Evolutionary conservation across 2,888 invertebrate species (phyloP), one percentile per base, ranked within the genome.

Genomic region (Electrophaes corylata): DNA sequence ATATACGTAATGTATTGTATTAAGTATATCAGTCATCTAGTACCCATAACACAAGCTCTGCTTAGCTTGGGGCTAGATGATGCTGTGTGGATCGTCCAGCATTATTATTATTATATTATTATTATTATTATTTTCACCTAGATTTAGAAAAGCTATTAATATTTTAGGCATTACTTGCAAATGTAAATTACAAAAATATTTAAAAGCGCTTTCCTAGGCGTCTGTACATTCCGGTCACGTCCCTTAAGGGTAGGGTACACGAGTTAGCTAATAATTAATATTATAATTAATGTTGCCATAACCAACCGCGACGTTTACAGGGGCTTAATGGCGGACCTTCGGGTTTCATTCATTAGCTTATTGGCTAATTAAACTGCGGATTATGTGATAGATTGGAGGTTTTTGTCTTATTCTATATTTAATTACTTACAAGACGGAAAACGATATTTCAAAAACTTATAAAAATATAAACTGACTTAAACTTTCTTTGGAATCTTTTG

Each of bases 251-350:
- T 76, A 70, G 76, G 79, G 68, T 70, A 79, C 85, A 81, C 78
- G 83, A 87, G 84, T 88, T 87, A 86, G 83, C 87, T 88, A 88
- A 89, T 91, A 90, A 90, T 90, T 90, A 89, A 91, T 90, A 89
- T 91, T 88, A 84, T 88, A 89, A 91, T 89, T 84, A 91, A 90
- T 89, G 88, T 88, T 81, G 78, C 79, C 76, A 74, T 75, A 81
- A 84, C 86, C 86, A 51, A 55, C 56, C 56, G 51, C 50, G 23
- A 54, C 59, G 58, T 53, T 58, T 55, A 43, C 47, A 41, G 79
- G 81, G 78, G 74, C 75, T 69, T 75, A 70, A 74, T 77, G 78
- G 73, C 70, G 67, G 69, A 65, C 48, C 58, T 49, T 37, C 8
- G 40, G 71, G 78, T 77, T 73, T 74, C 75, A 72, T 76, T 78